phyloP scores from a whole-genome alignment of 2,888 invertebrate genomes.

The Eupeodes latifasciatus region DNA sequence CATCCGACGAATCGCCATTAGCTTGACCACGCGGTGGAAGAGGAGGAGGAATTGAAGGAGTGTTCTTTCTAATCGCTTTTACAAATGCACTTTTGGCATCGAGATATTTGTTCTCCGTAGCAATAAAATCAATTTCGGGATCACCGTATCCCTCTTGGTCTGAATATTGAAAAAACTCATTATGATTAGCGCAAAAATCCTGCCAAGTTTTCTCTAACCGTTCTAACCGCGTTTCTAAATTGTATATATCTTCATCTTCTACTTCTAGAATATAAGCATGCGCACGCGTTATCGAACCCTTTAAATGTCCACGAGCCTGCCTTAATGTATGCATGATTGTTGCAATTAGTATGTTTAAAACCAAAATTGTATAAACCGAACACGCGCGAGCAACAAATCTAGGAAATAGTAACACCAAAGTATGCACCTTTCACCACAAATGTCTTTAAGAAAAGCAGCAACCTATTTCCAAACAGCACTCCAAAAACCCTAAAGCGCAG shows the following conservation, averaged over 20 bases:
- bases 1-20: background rate
- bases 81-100: constrained; percentile 28
- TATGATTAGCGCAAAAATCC: constrained; percentile 1
- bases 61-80: background rate
- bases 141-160: constrained; percentile 7
- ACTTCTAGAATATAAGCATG: constrained; percentile 5
- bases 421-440: too few species aligned
- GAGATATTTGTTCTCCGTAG: constrained; percentile 10
- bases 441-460: too few species aligned
- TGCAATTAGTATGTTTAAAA: background rate
- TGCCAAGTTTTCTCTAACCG: background rate
- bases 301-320: constrained; percentile 29
- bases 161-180: background rate
- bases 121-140: constrained; percentile 16
- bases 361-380: background rate
- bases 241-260: constrained; percentile 5
- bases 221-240: constrained; percentile 17
- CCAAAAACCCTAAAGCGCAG: too few species aligned
- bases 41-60: constrained; percentile 5
- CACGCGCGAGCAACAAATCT: too few species aligned
- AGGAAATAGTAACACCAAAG: too few species aligned
- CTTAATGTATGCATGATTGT: constrained; percentile 3
- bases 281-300: constrained; percentile 19
- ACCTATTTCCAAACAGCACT: too few species aligned
- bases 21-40: background rate